Evolutionary conservation across 2,888 invertebrate species (phyloP), one percentile per base, ranked within the genome.

Genomic region (Charanyca ferruginea): DNA sequence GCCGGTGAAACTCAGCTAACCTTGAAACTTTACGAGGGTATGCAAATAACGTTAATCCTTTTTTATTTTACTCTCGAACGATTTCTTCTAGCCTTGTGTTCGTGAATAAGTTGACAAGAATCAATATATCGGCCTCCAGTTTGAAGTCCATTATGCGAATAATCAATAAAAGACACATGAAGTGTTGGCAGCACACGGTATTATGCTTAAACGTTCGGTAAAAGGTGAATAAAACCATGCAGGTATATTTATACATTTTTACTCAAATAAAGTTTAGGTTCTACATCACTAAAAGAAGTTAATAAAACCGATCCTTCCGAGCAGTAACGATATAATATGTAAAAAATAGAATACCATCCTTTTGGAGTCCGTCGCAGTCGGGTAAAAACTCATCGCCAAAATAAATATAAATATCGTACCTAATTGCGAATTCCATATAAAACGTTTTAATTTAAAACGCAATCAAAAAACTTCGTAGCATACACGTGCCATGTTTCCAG

Each of bases 401-500:
- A n/a, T 4, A 22, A 13, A 13, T 25, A 54, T 42, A 11, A 35
- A 38, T 32, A 32, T n/a, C 9, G 32, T 32, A 38, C 16, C 38
- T 22, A 48, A 23, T 16, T 44, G n/a, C 13, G 2, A 41, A 51
- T 51, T 45, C 20, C 32, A 64, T 38, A 44, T n/a, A 44, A 44
- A 11, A 23, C 20, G 11, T 48, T 64, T 60, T 49, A 71, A 58
- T 65, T 61, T 48, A 38, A 58, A 77, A 71, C 35, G 35, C 53
- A 58, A 65, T 74, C 57, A 61, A 42, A 65, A 47, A 48, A 42
- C 55, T 61, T 47, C 18, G 47, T 54, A 38, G 38, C 41, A 68
- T 49, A 59, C 61, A 67, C 52, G 49, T 58, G 38, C 77, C 61
- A 66, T 79, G 80, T 72, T 80, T 66, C 61, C 73, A 79, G 79